Percentiles rank a stretch among this genome's conserved stretches.
These are phyloP conservation scores for Enoplosus armatus DNA, from an alignment of 2,797 vertebrate genomes.

Conservation along the genomic window DNA sequence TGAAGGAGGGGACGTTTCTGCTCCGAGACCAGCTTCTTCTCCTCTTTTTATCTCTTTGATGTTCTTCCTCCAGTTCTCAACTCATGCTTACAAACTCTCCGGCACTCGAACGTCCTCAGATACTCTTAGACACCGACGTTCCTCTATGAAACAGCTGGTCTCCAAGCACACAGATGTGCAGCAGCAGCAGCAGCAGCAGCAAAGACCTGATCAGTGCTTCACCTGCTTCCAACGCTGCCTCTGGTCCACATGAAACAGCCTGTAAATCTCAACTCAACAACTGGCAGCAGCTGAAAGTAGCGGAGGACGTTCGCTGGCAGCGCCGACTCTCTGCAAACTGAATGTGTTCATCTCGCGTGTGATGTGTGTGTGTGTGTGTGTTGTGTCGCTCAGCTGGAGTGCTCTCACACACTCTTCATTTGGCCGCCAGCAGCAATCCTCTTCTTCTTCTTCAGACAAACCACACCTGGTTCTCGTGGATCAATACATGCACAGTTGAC, in stretches of 20 bases:
- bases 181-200: conserved; percentile 11
- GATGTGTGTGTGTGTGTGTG: conserved; percentile 41
- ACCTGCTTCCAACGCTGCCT: conserved; percentile 33
- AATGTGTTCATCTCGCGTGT: conserved; percentile 34
- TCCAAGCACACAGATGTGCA: conserved; percentile 3
- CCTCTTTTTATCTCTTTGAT: background rate
- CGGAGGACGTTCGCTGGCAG: conserved; percentile 27
- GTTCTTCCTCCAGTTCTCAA: conserved; percentile 24
- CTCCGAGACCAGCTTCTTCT: conserved; percentile 11
- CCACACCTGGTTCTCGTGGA: conserved; percentile 38
- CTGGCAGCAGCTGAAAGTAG: conserved; percentile 53
- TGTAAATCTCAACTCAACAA: conserved; percentile 43
- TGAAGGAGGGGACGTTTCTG: no score
- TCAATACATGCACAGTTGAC: conserved; percentile 21
- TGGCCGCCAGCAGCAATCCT: conserved; percentile 3
- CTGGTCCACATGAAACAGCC: conserved; percentile 27
- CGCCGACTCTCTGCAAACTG: conserved; percentile 42
- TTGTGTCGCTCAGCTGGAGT: conserved; percentile 61
- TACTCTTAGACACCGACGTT: background rate
- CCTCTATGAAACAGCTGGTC: conserved; percentile 10
- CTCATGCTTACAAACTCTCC: conserved; percentile 27
- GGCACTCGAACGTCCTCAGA: conserved; percentile 4
- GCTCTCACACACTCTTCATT: conserved; percentile 40
- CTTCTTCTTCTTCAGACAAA: background rate
- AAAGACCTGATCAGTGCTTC: conserved; percentile 27